These are phyloP conservation scores for Chymomyza fuscimana DNA, from an alignment of 2,888 invertebrate species.

Conservation along the genomic window DNA sequence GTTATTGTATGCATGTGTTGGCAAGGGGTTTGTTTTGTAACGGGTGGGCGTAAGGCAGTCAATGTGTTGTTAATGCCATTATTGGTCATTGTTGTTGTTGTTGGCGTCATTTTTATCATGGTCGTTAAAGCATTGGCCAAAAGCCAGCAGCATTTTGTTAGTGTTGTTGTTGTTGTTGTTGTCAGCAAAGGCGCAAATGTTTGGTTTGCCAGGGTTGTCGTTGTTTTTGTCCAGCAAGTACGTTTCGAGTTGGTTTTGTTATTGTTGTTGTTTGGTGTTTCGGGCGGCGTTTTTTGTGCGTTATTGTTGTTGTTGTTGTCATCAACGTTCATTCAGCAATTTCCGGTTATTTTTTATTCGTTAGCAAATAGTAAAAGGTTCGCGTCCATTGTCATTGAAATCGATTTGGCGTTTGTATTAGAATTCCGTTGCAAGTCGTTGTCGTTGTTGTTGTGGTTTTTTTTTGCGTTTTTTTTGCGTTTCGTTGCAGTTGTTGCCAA, in stretches of 20 bases:
- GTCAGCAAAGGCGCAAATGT: not conserved
- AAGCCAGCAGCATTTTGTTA: constrained; percentile 2
- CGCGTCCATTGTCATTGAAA: constrained; percentile 44
- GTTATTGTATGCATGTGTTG: constrained; percentile 18
- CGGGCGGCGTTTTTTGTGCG: constrained; percentile 3
- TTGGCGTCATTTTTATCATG: constrained; percentile 26
- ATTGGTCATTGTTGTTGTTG: constrained; percentile 39
- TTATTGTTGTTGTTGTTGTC: constrained; percentile 25
- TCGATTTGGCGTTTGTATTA: constrained; percentile 65
- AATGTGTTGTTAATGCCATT: constrained; percentile 49
- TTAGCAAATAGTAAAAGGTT: constrained; percentile 37
- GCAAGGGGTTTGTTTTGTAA: not conserved
- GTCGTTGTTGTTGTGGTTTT: constrained; percentile 57
- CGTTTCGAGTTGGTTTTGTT: constrained; percentile 14
- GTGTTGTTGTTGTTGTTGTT: not conserved
- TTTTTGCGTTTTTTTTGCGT: constrained; percentile 34
- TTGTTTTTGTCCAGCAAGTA: constrained; percentile 9
- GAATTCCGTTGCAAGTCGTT: constrained; percentile 54
- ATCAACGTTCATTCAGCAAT: constrained; percentile 68
- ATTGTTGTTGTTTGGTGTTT: constrained; percentile 8
- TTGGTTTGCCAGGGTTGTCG: constrained; percentile 9
- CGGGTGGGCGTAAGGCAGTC: constrained; percentile 8
- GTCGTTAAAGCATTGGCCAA: constrained; percentile 16
- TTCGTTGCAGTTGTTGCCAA: constrained; percentile 17
- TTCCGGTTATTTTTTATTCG: constrained; percentile 49